Base-by-base conservation (phyloP, 2,888 invertebrate species). In the Diogma glabrata region DNA sequence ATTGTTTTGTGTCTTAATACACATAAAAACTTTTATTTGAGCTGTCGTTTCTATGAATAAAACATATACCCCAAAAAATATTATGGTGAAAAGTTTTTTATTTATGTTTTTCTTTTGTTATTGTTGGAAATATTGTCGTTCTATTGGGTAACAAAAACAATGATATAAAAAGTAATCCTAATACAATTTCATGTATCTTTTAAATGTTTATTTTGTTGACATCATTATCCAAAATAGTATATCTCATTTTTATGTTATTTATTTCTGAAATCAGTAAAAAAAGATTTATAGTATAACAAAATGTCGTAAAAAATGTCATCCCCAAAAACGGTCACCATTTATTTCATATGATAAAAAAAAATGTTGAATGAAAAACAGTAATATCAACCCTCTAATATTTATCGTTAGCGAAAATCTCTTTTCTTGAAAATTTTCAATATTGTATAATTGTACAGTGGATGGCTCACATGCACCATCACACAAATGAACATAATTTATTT, bases 181-280 rank as follows among this genome's bases (percentile, higher is more conserved):
- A 20, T 7, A 43, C 43, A n/a, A n/a, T n/a, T n/a, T n/a, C n/a
- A 43, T n/a, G n/a, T 23, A 43, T 22, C 22, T 22, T n/a, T n/a
- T 22, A 43, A n/a, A 22, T 40, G 12, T 40, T 40, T 28, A 12
- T 40, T 40, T 40, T 43, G 43, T 43, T 43, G 43, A 43, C 43
- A 43, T 43, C 43, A 43, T 43, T 43, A 43, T 43, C 43, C 43
- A 43, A 22, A 14, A 43, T n/a, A 43, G 43, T 43, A 40, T 19
- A 43, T 43, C 43, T 43, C 43, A 43, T 43, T 43, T 43, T 43
- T 23, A 22, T 22, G 22, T 22, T 22, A 43, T 22, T 22, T 22
- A 43, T 22, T 22, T 22, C 20, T 22, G 43, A 43, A 22, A 22
- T 43, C 20, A 22, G 20, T 20, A 7, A 14, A 43, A 43, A 43